Evolutionary conservation across 92 coral and sea anemone genomes (phyloP).

Genomic region (Nematostella vectensis): DNA sequence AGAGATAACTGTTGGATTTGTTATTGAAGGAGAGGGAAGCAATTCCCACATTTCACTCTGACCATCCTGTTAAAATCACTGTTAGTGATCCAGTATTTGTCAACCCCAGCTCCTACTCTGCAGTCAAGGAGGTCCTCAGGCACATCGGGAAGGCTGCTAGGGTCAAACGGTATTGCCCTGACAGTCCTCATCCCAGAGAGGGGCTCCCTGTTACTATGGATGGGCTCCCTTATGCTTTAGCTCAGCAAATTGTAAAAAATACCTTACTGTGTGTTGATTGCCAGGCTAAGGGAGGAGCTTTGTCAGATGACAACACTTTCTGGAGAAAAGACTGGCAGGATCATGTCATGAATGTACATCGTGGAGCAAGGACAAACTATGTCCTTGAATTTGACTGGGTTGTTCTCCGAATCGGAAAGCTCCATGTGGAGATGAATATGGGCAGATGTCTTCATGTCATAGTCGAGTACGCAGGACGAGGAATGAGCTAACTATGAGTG

Average conservation of each 20-base stretch:
- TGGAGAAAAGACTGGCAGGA: background rate
- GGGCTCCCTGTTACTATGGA: constrained; percentile 27
- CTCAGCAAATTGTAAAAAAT: constrained; percentile 3
- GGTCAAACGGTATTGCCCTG: constrained; percentile 13
- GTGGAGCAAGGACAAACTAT: constrained; percentile 2
- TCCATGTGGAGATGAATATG: constrained; percentile 29
- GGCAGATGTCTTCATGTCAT: constrained; percentile 15
- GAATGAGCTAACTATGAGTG: too few species aligned
- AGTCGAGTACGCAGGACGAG: too few species aligned
- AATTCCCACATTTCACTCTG: constrained; percentile 10
- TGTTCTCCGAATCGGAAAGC: constrained; percentile 21
- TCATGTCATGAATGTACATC: background rate
- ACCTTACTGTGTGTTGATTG: constrained; percentile 12
- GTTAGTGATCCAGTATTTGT: constrained; percentile 24
- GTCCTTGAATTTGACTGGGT: constrained; percentile 18
- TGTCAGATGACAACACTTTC: constrained; percentile 1
- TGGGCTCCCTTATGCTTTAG: constrained; percentile 18
- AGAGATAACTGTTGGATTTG: constrained; percentile 1
- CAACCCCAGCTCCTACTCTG: constrained; percentile 16
- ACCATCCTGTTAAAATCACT: constrained; percentile 9
- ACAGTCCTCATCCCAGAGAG: constrained; percentile 10
- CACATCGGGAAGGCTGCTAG: constrained; percentile 23
- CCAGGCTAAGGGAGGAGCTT: constrained; percentile 4
- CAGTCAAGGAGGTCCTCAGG: constrained; percentile 15
- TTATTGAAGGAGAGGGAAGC: background rate